A percentile compares a stretch with the other conserved stretches of the same genome.
These are phyloP conservation scores for Beris chalybata DNA, from an alignment of 2,888 invertebrate genomes.

Conservation along the genomic window DNA sequence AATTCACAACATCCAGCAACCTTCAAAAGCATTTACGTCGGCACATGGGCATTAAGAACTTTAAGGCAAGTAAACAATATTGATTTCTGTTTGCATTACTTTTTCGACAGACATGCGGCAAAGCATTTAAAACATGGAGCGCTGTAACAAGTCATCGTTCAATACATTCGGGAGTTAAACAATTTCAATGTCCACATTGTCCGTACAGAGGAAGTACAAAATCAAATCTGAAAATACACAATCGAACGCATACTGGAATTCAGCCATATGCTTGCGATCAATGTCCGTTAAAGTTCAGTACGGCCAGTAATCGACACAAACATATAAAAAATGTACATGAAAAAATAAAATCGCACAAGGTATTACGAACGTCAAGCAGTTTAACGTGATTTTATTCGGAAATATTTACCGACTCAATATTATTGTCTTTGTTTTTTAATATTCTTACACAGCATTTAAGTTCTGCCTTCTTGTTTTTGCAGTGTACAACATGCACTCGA, in stretches of 20 bases:
- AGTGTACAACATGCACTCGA: constrained; percentile 38
- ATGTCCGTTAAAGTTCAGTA: constrained; percentile 40
- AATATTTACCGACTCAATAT: background rate
- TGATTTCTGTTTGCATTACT: constrained; percentile 28
- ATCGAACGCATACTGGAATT: constrained; percentile 39
- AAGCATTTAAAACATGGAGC: constrained; percentile 41
- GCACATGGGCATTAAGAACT: constrained; percentile 39
- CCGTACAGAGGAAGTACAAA: constrained; percentile 37
- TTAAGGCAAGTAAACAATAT: constrained; percentile 38
- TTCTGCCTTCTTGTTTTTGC: constrained; percentile 1
- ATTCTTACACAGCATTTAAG: background rate
- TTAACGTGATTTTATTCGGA: background rate
- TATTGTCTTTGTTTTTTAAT: too few species aligned
- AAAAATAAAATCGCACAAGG: constrained; percentile 39
- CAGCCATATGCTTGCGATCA: constrained; percentile 38
- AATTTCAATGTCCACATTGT: constrained; percentile 38
- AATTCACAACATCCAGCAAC: constrained; percentile 40
- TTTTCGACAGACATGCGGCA: constrained; percentile 37
- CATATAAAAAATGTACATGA: constrained; percentile 41
- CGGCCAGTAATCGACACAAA: constrained; percentile 40
- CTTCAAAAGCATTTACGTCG: constrained; percentile 40
- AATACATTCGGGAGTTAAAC: constrained; percentile 38
- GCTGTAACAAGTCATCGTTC: constrained; percentile 39
- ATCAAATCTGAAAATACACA: constrained; percentile 40
- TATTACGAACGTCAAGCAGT: constrained; percentile 13